Base-by-base conservation (phyloP, 2,888 invertebrate species). In the Myathropa florea region DNA sequence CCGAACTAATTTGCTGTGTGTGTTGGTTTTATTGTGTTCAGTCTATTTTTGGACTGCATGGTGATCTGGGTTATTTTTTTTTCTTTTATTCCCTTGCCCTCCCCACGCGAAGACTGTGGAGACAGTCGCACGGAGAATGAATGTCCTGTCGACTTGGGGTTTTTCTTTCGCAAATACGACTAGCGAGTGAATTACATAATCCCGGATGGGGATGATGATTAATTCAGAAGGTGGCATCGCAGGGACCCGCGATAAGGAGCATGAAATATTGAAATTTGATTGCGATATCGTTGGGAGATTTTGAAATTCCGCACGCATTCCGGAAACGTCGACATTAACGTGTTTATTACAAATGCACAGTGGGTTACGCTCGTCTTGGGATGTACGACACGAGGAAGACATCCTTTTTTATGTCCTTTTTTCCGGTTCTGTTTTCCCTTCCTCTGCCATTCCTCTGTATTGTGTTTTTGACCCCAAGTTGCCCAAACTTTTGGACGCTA, bases 21-120 rank as follows among this genome's bases (percentile, higher is more conserved):
- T 70, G 68, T 68, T 72, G 72, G 81, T 72, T 76, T 77, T 81
- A 81, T 73, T 81, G 77, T 85, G 77, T 64, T 57, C 53, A 65
- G 68, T 72, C 53, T 82, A 85, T 85, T 85, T 85, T 82, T 77
- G 73, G 85, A 82, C n/a, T 85, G 46, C 67, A 76, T 77, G 85
- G 55, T 82, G 82, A 82, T 77, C 72, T 36, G 65, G 46, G 46
- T 75, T 12, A 12, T 68, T 78, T 57, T 59, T 64, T 59, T 33
- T 46, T 81, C 21, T 72, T 63, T 55, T 60, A 59, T 71, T 55
- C 59, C 63, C 24, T 18, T 33, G 21, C 60, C 23, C 14, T 33
- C 21, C 23, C 30, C 14, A 36, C 59, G 68, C 39, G 53, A 72
- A 36, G 30, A 46, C 28, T 68, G 23, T 55, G 7, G 46, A 46